A percentile compares a stretch with the other conserved stretches of the same genome.
These are phyloP conservation scores for Cheiracanthium punctorium DNA, from an alignment of 2,888 invertebrate genomes.

Conservation along the genomic window DNA sequence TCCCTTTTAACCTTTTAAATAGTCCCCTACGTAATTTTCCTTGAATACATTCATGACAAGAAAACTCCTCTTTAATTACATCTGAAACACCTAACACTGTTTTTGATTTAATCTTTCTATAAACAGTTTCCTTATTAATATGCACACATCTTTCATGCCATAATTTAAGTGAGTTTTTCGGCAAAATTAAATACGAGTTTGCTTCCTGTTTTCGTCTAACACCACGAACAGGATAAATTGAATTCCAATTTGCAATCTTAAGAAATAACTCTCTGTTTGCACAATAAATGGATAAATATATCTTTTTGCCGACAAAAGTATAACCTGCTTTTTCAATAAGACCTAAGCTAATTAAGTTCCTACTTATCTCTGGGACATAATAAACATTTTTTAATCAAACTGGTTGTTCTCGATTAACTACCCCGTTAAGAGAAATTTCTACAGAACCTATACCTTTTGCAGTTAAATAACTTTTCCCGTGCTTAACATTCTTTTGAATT, in stretches of 20 bases:
- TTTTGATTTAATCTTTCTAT: background rate
- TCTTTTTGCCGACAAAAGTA: no score
- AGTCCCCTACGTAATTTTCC: background rate
- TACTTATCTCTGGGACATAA: conserved; percentile 1
- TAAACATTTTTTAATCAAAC: background rate
- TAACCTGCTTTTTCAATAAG: background rate
- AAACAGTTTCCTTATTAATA: background rate
- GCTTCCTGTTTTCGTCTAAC: no score
- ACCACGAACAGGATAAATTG: no score
- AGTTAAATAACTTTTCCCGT: background rate
- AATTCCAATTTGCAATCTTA: no score
- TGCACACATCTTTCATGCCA: no score
- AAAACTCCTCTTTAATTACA: background rate
- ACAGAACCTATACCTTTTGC: background rate
- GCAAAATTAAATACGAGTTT: no score
- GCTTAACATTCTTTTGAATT: background rate
- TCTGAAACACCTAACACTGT: background rate
- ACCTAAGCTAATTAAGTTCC: background rate
- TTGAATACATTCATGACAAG: background rate
- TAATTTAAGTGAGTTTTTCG: no score
- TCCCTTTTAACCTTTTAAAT: background rate
- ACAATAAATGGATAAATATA: no score
- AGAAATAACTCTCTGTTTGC: no score
- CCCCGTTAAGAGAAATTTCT: no score
- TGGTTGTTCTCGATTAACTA: no score